Base-by-base conservation (phyloP, 2,888 invertebrate genomes). In the Macrosoma leucophasiata region DNA sequence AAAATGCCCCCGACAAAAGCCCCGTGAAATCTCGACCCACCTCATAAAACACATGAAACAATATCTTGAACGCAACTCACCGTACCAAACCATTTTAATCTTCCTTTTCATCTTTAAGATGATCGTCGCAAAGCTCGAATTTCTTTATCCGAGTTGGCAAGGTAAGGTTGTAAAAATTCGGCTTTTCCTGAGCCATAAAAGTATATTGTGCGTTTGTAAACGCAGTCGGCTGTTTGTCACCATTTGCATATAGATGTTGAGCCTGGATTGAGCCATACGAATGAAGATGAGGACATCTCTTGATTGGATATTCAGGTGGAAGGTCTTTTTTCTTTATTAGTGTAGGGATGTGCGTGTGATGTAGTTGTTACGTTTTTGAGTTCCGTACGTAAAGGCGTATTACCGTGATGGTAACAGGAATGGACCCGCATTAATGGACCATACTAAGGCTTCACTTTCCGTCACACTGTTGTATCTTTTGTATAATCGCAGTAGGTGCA, bases 1-100 rank as follows among this genome's bases (percentile, higher is more conserved):
- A 72, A 72, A 72, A 68, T 63, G 67, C 60, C 65, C 63, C 58
- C 63, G 61, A 52, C 54, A 47, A 65, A 58, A 68, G 59, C 58
- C 60, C 73, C 71, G 71, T 68, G 74, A 74, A 78, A 78, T 77
- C 75, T 69, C 70, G 62, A 67, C 64, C 71, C 78, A 81, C 79
- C 77, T 79, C 82, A 81, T 82, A 81, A 82, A 82, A 76, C 79
- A 79, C 74, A 72, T 73, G 77, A 81, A 81, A 81, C 79, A 81
- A 82, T 81, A 79, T 81, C 79, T 73, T 55, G 52, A 52, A 46
- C 52, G 55, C 55, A 41, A 53, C 41, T 26, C 26, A 36, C 47
- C 41, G 33, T 38, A 38, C 49, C n/a, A 12, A 13, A n/a, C 13
- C 3, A 12, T 23, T 12, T 22, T 12, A 29, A 26, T n/a, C n/a